Percentiles rank a stretch among this genome's conserved stretches.
These are phyloP conservation scores for Steinernema carpocapsae DNA, from an alignment of 2,888 invertebrate species.

Conservation along the genomic window DNA sequence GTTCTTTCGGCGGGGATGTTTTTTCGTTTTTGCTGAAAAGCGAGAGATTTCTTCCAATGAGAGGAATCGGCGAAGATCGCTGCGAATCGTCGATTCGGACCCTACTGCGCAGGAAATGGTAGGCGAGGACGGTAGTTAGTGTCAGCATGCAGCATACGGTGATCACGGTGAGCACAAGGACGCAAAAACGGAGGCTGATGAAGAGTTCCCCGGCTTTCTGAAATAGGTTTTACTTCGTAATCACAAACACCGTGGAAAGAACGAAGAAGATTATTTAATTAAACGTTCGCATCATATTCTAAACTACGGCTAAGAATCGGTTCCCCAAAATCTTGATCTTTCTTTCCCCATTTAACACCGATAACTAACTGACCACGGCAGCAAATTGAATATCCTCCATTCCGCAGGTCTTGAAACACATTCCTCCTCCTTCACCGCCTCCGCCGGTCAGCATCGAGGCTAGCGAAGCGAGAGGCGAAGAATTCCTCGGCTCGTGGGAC, in stretches of 20 bases:
- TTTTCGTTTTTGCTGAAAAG: conserved; percentile 1
- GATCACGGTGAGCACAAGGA: conserved; percentile 44
- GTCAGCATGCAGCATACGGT: conserved; percentile 37
- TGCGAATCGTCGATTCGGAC: conserved; percentile 5
- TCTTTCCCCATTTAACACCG: neutral
- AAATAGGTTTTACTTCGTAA: conserved; percentile 38
- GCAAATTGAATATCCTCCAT: conserved; percentile 67
- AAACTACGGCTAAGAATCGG: too few relatives aligned
- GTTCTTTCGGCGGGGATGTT: conserved; percentile 8
- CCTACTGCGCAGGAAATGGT: conserved; percentile 24
- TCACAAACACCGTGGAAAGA: neutral
- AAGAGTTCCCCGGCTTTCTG: conserved; percentile 66
- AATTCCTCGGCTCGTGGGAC: neutral
- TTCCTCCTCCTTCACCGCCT: conserved; percentile 38
- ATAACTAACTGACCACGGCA: conserved; percentile 54
- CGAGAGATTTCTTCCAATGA: conserved; percentile 1
- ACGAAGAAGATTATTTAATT: conserved; percentile 15
- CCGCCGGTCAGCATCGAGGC: conserved; percentile 26
- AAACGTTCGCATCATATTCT: too few relatives aligned
- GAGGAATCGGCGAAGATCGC: conserved; percentile 9
- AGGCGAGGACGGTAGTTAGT: conserved; percentile 35
- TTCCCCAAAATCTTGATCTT: too few relatives aligned
- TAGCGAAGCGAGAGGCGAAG: conserved; percentile 15
- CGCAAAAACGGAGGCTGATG: conserved; percentile 50
- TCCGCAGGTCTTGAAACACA: conserved; percentile 66